Evolutionary conservation across 2,888 invertebrate genomes (phyloP).

Genomic region (Yponomeuta cagnagella): DNA sequence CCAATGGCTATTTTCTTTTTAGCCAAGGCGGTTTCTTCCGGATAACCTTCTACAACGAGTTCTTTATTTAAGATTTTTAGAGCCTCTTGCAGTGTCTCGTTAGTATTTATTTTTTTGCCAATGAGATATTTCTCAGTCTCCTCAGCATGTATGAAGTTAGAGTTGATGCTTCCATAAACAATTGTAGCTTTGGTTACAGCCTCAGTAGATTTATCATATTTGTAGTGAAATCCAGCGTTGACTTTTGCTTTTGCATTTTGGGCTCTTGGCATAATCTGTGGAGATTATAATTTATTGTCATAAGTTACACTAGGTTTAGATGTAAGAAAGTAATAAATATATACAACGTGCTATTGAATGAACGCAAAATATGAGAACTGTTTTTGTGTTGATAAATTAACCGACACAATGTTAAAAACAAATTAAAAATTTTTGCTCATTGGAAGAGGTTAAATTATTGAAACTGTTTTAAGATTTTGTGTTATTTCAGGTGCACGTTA

Average conservation of each 20-base stretch:
- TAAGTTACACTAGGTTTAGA: background rate
- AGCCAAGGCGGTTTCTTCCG: conserved; percentile 75
- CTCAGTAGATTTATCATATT: conserved; percentile 55
- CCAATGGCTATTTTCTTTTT: conserved; percentile 76
- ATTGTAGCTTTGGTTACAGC: conserved; percentile 64
- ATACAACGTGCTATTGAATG: background rate
- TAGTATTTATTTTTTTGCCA: conserved; percentile 50
- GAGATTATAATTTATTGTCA: conserved; percentile 16
- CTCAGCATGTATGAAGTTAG: conserved; percentile 58
- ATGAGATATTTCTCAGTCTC: conserved; percentile 67
- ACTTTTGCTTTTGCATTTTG: conserved; percentile 86
- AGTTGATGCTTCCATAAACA: conserved; percentile 76
- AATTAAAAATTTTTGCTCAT: too few species aligned
- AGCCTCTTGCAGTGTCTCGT: conserved; percentile 38
- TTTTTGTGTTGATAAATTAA: too few species aligned
- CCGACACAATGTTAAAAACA: too few species aligned
- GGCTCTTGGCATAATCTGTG: conserved; percentile 81
- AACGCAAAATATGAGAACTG: background rate
- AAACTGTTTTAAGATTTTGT: too few species aligned
- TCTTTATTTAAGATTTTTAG: conserved; percentile 38
- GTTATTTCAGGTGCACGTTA: background rate
- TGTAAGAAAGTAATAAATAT: background rate
- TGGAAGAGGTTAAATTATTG: too few species aligned
- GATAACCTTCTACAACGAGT: conserved; percentile 38
- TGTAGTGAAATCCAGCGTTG: conserved; percentile 82